phyloP scores from a whole-genome alignment of 2,797 vertebrate genomes.

The Crax fasciolata region DNA sequence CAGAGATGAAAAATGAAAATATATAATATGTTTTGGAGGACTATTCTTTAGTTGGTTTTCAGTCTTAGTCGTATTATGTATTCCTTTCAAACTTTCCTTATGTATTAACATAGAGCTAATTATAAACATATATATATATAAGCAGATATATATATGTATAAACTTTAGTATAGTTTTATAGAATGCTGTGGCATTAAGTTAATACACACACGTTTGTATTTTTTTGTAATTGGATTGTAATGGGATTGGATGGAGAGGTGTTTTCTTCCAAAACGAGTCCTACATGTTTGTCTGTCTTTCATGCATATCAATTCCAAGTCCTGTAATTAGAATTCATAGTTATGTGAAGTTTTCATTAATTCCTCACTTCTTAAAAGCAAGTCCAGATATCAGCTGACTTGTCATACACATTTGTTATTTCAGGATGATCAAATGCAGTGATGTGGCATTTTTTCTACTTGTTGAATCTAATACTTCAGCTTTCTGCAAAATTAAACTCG shows the following conservation, averaged over 20 bases:
- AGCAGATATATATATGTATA: background rate
- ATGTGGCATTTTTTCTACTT: background rate
- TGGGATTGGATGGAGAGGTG: fast-evolving
- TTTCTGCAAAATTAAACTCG: conserved; percentile 26
- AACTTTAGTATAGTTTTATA: background rate
- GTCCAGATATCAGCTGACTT: background rate
- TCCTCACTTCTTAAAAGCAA: background rate
- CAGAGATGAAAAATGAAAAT: background rate
- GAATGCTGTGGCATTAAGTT: background rate
- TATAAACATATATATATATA: background rate
- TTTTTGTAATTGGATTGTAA: background rate
- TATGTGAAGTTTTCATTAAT: background rate
- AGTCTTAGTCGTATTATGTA: background rate
- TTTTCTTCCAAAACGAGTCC: background rate
- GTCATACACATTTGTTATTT: background rate
- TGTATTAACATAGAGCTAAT: background rate
- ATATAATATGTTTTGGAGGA: background rate
- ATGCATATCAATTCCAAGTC: background rate
- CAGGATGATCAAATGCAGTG: background rate
- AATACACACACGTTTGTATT: background rate
- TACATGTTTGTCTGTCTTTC: background rate
- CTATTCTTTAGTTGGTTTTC: background rate
- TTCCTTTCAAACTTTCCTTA: background rate
- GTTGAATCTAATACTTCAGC: background rate
- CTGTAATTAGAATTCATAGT: background rate